These are phyloP conservation scores for Apis mellifera DNA, from an alignment of 1,140 invertebrate genomes.

Conservation along the genomic window DNA sequence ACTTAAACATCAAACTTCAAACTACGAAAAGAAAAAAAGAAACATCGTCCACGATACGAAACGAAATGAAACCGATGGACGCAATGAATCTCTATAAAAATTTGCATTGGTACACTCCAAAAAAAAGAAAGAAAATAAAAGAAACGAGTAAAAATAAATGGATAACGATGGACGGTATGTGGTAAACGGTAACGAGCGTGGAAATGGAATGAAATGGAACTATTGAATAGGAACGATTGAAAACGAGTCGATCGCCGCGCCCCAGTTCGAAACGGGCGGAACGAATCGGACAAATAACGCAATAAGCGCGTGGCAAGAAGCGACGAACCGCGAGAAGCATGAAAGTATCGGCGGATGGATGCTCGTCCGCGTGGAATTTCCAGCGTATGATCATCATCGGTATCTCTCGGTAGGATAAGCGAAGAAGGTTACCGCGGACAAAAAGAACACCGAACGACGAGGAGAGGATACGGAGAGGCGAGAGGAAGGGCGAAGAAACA, in stretches of 20 bases:
- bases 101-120: too few relatives aligned
- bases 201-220: not conserved
- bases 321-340: constrained; percentile 28
- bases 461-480: constrained; percentile 8
- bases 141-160: too few relatives aligned
- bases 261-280: constrained; percentile 33
- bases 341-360: constrained; percentile 33
- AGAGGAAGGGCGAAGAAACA: not conserved
- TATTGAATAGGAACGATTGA: not conserved
- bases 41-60: too few relatives aligned
- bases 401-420: constrained; percentile 52
- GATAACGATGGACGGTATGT: too few relatives aligned
- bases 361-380: constrained; percentile 44
- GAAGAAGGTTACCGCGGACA: constrained; percentile 42
- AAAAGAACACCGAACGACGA: constrained; percentile 30
- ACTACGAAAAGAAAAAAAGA: too few relatives aligned
- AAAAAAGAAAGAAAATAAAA: too few relatives aligned
- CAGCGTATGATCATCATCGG: constrained; percentile 45
- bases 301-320: constrained; percentile 52
- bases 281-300: constrained; percentile 46
- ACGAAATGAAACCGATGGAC: too few relatives aligned
- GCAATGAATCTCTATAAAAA: too few relatives aligned
- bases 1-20: too few relatives aligned
- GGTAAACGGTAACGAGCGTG: not conserved
- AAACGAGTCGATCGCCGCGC: constrained; percentile 15